These are phyloP conservation scores for Patagioenas fasciata DNA, from an alignment of 2,113 vertebrate species.

Conservation along the genomic window DNA sequence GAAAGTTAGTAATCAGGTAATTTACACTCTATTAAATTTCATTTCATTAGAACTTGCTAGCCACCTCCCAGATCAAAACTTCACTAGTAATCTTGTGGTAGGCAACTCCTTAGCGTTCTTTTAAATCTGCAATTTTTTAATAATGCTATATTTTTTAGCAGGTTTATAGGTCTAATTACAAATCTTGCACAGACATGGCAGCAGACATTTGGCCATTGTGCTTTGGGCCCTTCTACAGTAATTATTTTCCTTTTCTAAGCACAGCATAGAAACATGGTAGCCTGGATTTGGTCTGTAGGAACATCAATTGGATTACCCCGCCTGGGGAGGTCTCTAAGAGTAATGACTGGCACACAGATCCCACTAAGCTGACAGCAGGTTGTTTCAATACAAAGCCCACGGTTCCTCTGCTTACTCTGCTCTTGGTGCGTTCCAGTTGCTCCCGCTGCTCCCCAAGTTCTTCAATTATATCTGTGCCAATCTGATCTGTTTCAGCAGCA, in stretches of 20 bases:
- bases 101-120: background rate
- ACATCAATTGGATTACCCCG: accelerated
- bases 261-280: background rate
- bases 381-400: background rate
- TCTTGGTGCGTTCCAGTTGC: slow-evolving; percentile 90
- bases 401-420: slow-evolving; percentile 78
- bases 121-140: background rate
- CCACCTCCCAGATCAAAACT: background rate
- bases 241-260: background rate
- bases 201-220: background rate
- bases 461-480: slow-evolving; percentile 92
- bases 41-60: background rate
- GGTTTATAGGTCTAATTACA: background rate
- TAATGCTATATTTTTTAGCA: background rate
- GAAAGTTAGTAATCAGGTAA: background rate
- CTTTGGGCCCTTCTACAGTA: background rate
- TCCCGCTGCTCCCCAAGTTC: slow-evolving; percentile 94
- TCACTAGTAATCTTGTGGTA: background rate
- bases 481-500: slow-evolving; percentile 88
- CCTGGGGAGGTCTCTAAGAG: background rate
- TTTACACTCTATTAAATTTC: background rate
- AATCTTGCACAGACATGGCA: background rate
- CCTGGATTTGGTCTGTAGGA: background rate
- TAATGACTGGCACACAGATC: accelerated
- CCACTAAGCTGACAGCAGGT: accelerated